Base-by-base conservation (phyloP, 2,888 invertebrate genomes). In the Orthonevra nobilis region DNA sequence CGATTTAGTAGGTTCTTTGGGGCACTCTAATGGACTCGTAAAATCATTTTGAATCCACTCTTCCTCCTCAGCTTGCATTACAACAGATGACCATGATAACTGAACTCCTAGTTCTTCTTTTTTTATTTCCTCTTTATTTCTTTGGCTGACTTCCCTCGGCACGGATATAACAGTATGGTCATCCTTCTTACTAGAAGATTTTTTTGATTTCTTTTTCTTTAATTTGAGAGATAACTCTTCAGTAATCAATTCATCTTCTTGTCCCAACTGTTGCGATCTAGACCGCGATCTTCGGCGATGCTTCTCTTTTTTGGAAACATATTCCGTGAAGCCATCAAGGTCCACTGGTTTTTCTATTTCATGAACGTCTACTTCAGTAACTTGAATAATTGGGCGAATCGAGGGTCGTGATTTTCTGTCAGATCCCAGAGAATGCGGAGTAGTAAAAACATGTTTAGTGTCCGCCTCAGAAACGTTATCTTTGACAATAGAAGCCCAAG, bases 281-380 rank as follows among this genome's bases (percentile, higher is more conserved):
- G 92, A 91, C 48, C 90, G 88, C 1, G 92, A 92, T 61, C 91
- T 89, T 40, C 83, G 83, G 40, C 86, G 90, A 89, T 69, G 83
- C 73, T 88, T 86, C 81, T 89, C 89, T 82, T 88, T 89, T 82
- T 89, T 89, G 14, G 89, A 89, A 4, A 90, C 83, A 56, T 87
- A 89, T 84, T 90, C 90, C 69, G 90, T 87, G 82, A 91, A 90
- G 46, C 90, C 90, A 81, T 90, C 89, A 9, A 86, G 83, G 74
- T 88, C 90, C 4, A 74, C n/a, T 6, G 34, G 61, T 54, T 38
- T 66, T 40, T 60, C 34, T 44, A 26, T 34, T 50, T 3, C 26
- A 3, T 7, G 73, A 40, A 10, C 66, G 2, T 58, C 3, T 9
- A 56, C 68, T 58, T 72, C 64, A 0, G 85, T 84, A 2, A 87